phyloP scores from a whole-genome alignment of 2,113 vertebrate species.

The Bettongia penicillata region DNA sequence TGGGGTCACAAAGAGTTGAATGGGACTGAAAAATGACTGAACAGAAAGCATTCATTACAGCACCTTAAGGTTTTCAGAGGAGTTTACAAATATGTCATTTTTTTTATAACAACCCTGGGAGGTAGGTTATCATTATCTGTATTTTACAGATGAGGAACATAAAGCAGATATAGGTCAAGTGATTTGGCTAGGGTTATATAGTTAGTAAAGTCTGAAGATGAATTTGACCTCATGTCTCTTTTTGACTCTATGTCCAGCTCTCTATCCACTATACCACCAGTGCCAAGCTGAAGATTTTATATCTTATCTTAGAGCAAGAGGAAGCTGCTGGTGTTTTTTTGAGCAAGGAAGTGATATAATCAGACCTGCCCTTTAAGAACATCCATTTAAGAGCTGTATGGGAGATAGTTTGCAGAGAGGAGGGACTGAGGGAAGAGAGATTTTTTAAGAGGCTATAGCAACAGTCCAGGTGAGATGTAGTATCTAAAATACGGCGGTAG shows the following conservation, averaged over 20 bases:
- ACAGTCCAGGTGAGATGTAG: neutral
- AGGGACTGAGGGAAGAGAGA: neutral
- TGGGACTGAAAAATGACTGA: neutral
- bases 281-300: neutral
- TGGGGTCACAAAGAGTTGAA: neutral
- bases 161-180: neutral
- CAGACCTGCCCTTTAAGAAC: neutral
- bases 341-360: neutral
- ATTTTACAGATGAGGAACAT: neutral
- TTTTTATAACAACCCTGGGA: neutral
- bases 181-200: neutral
- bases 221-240: neutral
- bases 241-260: neutral
- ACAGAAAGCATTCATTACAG: neutral
- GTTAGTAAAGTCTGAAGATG: neutral
- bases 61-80: neutral
- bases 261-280: neutral
- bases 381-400: neutral
- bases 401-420: neutral
- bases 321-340: neutral
- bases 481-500: neutral
- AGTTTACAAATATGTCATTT: neutral
- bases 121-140: neutral
- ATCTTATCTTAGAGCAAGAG: neutral
- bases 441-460: neutral